Evolutionary conservation across 2,888 invertebrate genomes (phyloP).

Genomic region (Diaperis boleti): DNA sequence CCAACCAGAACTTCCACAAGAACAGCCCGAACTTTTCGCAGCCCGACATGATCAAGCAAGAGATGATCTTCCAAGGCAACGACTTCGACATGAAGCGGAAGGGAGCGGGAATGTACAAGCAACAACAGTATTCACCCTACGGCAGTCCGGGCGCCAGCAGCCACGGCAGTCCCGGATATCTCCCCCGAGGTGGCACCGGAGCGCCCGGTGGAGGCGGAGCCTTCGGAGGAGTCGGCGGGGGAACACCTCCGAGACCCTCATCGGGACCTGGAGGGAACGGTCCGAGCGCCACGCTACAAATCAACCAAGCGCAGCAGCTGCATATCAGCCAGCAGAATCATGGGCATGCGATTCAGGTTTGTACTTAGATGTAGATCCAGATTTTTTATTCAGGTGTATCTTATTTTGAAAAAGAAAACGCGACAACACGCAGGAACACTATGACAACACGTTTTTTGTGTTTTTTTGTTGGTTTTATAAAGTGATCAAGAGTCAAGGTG

Average conservation of each 20-base stretch:
- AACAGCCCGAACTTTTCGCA: conserved; percentile 64
- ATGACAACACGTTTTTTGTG: too few relatives aligned
- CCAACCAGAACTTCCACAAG: conserved; percentile 64
- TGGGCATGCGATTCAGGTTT: conserved; percentile 85
- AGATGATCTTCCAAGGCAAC: conserved; percentile 65
- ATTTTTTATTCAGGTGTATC: not conserved
- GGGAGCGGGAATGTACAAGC: conserved; percentile 64
- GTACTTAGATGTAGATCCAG: conserved; percentile 17
- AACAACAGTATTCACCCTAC: conserved; percentile 78
- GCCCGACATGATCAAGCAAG: conserved; percentile 70
- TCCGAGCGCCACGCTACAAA: conserved; percentile 76
- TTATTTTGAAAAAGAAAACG: too few relatives aligned
- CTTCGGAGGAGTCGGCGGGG: conserved; percentile 61
- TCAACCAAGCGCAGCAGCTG: conserved; percentile 89
- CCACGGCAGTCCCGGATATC: conserved; percentile 69
- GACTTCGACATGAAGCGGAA: conserved; percentile 68
- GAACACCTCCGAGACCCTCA: conserved; percentile 70
- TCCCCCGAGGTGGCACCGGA: conserved; percentile 52
- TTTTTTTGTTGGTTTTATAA: too few relatives aligned
- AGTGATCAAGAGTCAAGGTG: too few relatives aligned
- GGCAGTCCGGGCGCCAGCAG: conserved; percentile 74
- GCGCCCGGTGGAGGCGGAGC: conserved; percentile 51
- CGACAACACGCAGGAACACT: too few relatives aligned
- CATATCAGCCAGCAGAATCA: conserved; percentile 84
- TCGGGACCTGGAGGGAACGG: conserved; percentile 64